Conservation (phyloP, 1,140 invertebrate genomes). For the Papilio machaon region DNA sequence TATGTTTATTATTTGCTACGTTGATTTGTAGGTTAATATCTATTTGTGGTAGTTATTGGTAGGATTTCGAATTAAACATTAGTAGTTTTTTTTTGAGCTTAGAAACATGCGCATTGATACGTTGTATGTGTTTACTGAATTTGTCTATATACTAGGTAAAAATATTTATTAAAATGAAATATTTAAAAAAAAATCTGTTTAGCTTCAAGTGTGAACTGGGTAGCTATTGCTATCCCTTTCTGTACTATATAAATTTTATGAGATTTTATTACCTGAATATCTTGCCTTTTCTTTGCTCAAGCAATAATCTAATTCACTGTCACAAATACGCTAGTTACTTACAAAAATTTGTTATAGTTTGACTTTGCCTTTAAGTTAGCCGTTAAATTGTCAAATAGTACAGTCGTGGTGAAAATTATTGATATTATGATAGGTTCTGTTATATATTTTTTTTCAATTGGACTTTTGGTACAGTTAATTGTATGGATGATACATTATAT, state of each 20-base stretch:
- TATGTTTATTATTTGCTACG: conserved; percentile 14
- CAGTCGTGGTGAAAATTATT: conserved; percentile 31
- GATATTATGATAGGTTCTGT: background rate
- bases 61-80: background rate
- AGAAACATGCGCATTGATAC: conserved; percentile 2
- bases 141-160: background rate
- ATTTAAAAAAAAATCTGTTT: background rate
- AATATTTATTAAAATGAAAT: background rate
- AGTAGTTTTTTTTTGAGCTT: conserved; percentile 25
- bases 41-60: conserved; percentile 1
- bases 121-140: background rate
- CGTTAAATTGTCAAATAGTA: conserved; percentile 14
- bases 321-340: conserved; percentile 16
- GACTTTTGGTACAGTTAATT: too few species aligned
- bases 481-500: too few species aligned
- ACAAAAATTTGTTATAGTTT: conserved; percentile 15
- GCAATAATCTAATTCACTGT: background rate
- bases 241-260: background rate
- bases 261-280: background rate
- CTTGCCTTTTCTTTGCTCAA: conserved; percentile 4
- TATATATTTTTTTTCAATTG: too few species aligned
- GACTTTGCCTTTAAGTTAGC: background rate
- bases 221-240: conserved; percentile 4
- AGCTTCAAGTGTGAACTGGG: background rate
- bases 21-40: background rate